Conservation (phyloP, 2,888 invertebrate genomes). For the Drosophila nr. perissopoda region DNA sequence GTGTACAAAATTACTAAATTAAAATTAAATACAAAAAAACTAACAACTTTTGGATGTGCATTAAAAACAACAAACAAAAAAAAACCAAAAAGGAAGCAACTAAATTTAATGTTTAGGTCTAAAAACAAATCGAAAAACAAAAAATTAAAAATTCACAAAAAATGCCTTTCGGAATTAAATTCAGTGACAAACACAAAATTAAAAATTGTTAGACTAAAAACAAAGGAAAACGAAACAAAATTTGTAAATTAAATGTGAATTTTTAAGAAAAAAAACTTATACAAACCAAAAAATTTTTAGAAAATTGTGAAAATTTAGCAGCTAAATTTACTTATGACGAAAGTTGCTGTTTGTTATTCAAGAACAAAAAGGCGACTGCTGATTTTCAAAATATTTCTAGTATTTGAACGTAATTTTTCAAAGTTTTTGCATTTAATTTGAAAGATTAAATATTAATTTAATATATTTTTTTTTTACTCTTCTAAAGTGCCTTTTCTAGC, state of each 20-base stretch:
- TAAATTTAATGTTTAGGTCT: conserved; percentile 82
- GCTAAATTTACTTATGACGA: conserved; percentile 62
- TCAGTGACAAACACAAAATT: conserved; percentile 69
- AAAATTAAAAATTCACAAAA: conserved; percentile 74
- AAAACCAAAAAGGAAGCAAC: conserved; percentile 58
- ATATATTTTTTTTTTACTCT: conserved; percentile 12
- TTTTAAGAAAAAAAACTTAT: conserved; percentile 54
- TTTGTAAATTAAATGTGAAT: conserved; percentile 56
- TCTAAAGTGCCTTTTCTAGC: conserved; percentile 78
- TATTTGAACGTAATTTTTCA: background rate
- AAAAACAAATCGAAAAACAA: conserved; percentile 24
- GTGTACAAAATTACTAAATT: conserved; percentile 59
- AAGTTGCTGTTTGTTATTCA: conserved; percentile 42
- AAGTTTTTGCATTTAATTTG: conserved; percentile 12
- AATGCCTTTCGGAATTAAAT: conserved; percentile 84
- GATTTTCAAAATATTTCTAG: conserved; percentile 9
- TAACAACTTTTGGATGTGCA: conserved; percentile 60
- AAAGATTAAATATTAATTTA: conserved; percentile 3
- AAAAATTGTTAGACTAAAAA: conserved; percentile 61
- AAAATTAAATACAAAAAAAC: conserved; percentile 27
- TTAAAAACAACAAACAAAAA: conserved; percentile 25
- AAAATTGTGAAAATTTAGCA: conserved; percentile 63
- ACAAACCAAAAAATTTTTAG: conserved; percentile 57
- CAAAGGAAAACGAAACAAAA: conserved; percentile 27
- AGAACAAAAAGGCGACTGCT: conserved; percentile 3